A percentile compares a stretch with the other conserved stretches of the same genome.
Evolutionary conservation across 2,888 invertebrate species (phyloP).

Genomic region (Leucozona laternaria): DNA sequence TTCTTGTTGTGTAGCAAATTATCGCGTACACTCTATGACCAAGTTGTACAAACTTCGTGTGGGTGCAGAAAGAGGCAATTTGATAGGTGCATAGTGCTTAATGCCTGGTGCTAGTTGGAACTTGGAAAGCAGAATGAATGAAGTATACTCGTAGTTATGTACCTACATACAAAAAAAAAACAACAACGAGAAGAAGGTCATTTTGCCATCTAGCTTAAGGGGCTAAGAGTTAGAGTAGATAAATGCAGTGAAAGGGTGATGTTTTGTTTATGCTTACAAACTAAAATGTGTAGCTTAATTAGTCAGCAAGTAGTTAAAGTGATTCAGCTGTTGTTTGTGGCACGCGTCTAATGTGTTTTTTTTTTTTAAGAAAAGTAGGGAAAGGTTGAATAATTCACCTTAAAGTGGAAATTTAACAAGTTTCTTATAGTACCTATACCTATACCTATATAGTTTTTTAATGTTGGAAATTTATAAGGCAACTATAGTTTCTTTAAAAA

Average conservation of each 20-base stretch:
- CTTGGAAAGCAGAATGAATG: slow-evolving; percentile 26
- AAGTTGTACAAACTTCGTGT: slow-evolving; percentile 17
- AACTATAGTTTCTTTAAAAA: too few relatives aligned
- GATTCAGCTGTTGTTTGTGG: not conserved
- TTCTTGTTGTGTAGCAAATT: slow-evolving; percentile 21
- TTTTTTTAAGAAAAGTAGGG: not conserved
- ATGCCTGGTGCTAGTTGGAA: not conserved
- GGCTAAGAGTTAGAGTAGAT: not conserved
- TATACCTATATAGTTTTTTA: too few relatives aligned
- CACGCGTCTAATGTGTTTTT: not conserved
- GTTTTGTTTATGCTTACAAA: not conserved
- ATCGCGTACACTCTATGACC: slow-evolving; percentile 36
- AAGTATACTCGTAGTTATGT: too few relatives aligned
- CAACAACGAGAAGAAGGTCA: slow-evolving; percentile 63
- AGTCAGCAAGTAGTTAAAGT: slow-evolving; percentile 19
- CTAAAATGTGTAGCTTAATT: not conserved
- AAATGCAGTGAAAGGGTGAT: not conserved
- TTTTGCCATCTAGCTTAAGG: slow-evolving; percentile 35
- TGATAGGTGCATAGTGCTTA: not conserved
- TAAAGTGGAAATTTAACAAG: not conserved
- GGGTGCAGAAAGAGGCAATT: slow-evolving; percentile 24
- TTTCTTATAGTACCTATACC: too few relatives aligned
- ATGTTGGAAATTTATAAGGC: too few relatives aligned
- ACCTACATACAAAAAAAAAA: too few relatives aligned
- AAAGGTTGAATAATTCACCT: not conserved